Conservation (phyloP, 2,797 vertebrate genomes). For the Toxotes lorentzi region DNA sequence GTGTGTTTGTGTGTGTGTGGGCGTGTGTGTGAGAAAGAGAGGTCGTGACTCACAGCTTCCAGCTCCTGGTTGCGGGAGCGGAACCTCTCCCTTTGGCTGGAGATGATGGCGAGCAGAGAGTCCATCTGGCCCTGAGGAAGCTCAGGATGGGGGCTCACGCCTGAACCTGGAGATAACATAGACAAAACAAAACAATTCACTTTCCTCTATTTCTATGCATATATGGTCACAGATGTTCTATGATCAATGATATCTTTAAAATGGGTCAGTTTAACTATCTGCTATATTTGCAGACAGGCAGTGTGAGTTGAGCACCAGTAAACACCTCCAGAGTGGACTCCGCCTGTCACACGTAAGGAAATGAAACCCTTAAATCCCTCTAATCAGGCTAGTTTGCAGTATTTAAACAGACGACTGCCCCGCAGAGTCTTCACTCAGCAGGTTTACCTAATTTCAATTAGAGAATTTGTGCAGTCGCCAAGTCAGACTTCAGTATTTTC, state of each 20-base stretch:
- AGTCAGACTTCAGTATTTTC: slow-evolving; percentile 23
- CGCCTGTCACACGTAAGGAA: slow-evolving; percentile 8
- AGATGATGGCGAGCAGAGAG: slow-evolving; percentile 98
- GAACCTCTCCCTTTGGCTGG: slow-evolving; percentile 97
- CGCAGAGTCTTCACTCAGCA: slow-evolving; percentile 27
- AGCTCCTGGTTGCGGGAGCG: slow-evolving; percentile 96
- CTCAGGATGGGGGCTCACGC: slow-evolving; percentile 62
- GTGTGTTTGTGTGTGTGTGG: neutral
- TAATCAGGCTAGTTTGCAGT: slow-evolving; percentile 28
- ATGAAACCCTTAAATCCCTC: slow-evolving; percentile 2
- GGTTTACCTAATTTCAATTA: slow-evolving; percentile 31
- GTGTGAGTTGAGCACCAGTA: neutral
- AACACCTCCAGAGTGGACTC: neutral
- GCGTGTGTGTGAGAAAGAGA: neutral
- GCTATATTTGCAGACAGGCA: neutral
- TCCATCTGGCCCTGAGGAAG: slow-evolving; percentile 95
- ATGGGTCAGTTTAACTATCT: neutral
- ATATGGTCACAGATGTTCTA: neutral
- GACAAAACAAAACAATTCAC: slow-evolving; percentile 4
- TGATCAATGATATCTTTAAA: neutral
- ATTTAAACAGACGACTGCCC: slow-evolving; percentile 26
- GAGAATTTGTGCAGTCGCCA: slow-evolving; percentile 7
- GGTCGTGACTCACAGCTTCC: slow-evolving; percentile 85
- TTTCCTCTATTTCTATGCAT: neutral
- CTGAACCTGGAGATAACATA: slow-evolving; percentile 49